A percentile compares a stretch with the other conserved stretches of the same genome.
Conservation (phyloP, 1,140 invertebrate genomes). For the Telenomus remus region DNA sequence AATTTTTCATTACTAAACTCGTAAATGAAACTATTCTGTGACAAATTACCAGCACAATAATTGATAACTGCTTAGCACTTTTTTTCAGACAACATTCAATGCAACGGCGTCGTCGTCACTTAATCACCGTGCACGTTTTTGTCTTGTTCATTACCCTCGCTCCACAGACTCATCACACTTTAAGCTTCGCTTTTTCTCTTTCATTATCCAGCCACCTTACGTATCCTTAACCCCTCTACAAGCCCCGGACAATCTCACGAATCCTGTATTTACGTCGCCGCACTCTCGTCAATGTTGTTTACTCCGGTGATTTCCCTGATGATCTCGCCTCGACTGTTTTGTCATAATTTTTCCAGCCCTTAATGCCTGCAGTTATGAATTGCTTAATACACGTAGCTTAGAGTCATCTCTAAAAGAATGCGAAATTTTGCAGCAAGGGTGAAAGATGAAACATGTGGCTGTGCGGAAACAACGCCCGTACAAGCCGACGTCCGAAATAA, state of each 20-base stretch:
- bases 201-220: slow-evolving; percentile 18
- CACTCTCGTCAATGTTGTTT: slow-evolving; percentile 30
- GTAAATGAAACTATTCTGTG: neutral
- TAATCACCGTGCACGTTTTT: slow-evolving; percentile 44
- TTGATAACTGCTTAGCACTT: slow-evolving; percentile 50
- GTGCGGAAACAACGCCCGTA: slow-evolving; percentile 25
- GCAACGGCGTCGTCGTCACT: slow-evolving; percentile 24
- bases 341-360: slow-evolving; percentile 22
- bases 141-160: slow-evolving; percentile 55
- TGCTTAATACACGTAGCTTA: slow-evolving; percentile 46
- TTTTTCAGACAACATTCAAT: slow-evolving; percentile 19
- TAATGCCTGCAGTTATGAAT: slow-evolving; percentile 38
- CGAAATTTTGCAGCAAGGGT: neutral
- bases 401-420: too few species aligned
- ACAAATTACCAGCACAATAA: slow-evolving; percentile 27
- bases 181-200: slow-evolving; percentile 39
- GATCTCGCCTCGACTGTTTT: slow-evolving; percentile 25
- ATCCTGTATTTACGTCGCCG: slow-evolving; percentile 15
- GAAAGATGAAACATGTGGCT: slow-evolving; percentile 45
- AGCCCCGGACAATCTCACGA: slow-evolving; percentile 21
- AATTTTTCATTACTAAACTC: too few species aligned
- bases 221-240: slow-evolving; percentile 7
- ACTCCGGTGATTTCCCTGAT: slow-evolving; percentile 28
- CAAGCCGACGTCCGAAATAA: slow-evolving; percentile 47
- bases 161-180: slow-evolving; percentile 43